Conservation (phyloP, 1,140 invertebrate genomes). For the Caenorhabditis inopinata region DNA sequence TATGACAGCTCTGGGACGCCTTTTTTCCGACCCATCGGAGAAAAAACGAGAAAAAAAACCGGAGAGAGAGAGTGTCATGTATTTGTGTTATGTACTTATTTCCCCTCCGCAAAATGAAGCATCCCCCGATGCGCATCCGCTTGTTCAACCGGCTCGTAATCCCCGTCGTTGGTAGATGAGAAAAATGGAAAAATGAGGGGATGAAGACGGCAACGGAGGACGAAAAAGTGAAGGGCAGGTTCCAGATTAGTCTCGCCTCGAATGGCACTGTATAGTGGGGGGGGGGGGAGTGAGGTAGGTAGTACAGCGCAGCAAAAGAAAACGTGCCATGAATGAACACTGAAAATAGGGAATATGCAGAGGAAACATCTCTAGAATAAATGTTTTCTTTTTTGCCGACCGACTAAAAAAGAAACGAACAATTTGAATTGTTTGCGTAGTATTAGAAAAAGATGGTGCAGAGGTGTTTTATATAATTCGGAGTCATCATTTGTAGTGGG, state of each 20-base stretch:
- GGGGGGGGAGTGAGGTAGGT: not conserved
- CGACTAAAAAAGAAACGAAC: too few relatives aligned
- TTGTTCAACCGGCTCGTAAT: conserved; percentile 32
- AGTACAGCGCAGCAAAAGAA: not conserved
- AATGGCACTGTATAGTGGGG: not conserved
- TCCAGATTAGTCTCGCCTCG: conserved; percentile 14
- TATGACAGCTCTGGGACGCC: not conserved
- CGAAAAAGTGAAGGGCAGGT: not conserved
- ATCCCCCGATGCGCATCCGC: conserved; percentile 11
- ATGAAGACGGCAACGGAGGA: not conserved
- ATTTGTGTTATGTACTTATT: conserved; percentile 25
- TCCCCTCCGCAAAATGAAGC: not conserved
- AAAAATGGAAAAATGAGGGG: not conserved
- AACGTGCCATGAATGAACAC: too few relatives aligned
- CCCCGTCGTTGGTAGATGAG: not conserved
- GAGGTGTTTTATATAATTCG: too few relatives aligned
- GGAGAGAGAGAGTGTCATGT: not conserved
- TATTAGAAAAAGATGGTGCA: too few relatives aligned
- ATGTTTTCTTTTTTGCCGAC: too few relatives aligned
- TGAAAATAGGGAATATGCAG: too few relatives aligned
- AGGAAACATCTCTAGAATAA: too few relatives aligned
- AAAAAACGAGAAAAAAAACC: not conserved
- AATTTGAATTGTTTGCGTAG: too few relatives aligned
- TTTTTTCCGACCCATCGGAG: too few relatives aligned
- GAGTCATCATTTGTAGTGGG: too few relatives aligned